Evolutionary conservation across 2,113 vertebrate genomes (phyloP).

Genomic region (Piliocolobus tephrosceles): DNA sequence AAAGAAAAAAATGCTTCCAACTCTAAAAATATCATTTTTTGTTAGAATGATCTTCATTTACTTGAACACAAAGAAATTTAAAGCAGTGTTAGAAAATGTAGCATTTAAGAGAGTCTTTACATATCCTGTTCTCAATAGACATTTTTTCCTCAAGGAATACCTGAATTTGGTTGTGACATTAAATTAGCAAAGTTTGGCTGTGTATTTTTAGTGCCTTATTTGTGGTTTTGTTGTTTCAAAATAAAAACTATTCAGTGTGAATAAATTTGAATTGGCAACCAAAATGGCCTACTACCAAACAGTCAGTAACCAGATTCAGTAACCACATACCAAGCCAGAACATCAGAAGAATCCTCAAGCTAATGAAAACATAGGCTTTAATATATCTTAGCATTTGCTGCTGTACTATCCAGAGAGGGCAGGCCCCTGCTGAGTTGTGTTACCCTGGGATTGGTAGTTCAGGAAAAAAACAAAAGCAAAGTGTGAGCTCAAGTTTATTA

Average conservation of each 20-base stretch:
- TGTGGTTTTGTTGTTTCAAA: constrained; percentile 14
- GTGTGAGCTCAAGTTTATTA: not conserved
- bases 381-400: not conserved
- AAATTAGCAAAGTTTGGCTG: not conserved
- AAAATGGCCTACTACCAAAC: not conserved
- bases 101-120: not conserved
- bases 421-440: not conserved
- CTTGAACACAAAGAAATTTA: constrained; percentile 12
- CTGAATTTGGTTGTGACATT: not conserved
- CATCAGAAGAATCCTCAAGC: not conserved
- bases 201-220: not conserved
- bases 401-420: not conserved
- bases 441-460: not conserved
- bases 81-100: constrained; percentile 1
- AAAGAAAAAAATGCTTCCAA: not conserved
- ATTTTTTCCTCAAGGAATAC: constrained; percentile 2
- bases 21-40: not conserved
- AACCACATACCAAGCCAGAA: not conserved
- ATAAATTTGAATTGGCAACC: not conserved
- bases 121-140: not conserved
- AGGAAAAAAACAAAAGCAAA: not conserved
- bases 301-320: not conserved
- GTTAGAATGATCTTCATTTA: constrained; percentile 23
- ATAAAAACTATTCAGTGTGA: not conserved
- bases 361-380: not conserved